Evolutionary conservation across 2,113 vertebrate genomes (phyloP).

Genomic region (Lamprologus callipterus): DNA sequence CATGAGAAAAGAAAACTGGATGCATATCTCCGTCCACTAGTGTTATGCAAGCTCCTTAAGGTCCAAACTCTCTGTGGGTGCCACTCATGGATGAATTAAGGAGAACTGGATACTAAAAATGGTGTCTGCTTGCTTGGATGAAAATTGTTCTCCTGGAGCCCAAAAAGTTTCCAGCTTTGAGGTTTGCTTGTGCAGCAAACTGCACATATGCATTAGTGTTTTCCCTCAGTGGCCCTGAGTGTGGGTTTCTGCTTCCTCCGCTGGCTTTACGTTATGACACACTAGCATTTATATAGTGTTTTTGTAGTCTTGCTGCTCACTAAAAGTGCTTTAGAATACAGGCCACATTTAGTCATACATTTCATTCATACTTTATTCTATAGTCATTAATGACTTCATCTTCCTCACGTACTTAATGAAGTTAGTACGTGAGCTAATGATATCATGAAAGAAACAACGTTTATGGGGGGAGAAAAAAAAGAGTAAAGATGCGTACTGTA

Average conservation of each 20-base stretch:
- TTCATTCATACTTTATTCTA: background rate
- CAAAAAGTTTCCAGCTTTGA: background rate
- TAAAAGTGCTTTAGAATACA: background rate
- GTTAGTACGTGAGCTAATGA: background rate
- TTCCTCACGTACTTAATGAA: background rate
- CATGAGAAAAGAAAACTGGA: background rate
- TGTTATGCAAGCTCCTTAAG: background rate
- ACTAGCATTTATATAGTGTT: background rate
- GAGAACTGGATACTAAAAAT: background rate
- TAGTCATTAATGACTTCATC: background rate
- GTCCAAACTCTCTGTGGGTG: background rate
- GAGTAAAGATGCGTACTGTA: background rate
- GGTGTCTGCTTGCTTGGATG: background rate
- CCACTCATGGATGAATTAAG: background rate
- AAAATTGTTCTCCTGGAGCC: background rate
- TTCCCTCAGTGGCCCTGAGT: background rate
- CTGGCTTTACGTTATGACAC: background rate
- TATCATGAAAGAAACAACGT: background rate
- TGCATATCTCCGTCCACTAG: background rate
- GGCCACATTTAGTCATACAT: background rate
- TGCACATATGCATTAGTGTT: background rate
- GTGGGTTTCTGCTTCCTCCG: background rate
- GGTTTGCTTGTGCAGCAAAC: background rate
- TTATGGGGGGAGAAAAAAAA: background rate
- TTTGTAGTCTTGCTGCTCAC: background rate